Evolutionary conservation across 2,888 invertebrate genomes (phyloP).

Genomic region (Heliconius charithonia): DNA sequence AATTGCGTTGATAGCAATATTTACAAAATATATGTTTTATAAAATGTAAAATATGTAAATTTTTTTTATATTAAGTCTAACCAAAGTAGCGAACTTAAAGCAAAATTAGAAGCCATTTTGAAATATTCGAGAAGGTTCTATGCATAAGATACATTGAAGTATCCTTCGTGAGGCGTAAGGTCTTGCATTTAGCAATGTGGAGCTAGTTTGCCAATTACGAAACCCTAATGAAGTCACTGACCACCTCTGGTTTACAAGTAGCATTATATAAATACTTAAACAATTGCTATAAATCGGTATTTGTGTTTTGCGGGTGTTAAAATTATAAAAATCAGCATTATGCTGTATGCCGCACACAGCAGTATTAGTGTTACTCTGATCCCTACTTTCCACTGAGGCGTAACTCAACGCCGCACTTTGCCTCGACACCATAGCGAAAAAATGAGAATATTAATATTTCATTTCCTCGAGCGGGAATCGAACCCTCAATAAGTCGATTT

Average conservation of each 20-base stretch:
- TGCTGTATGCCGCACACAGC: too few species aligned
- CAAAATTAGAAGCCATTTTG: not conserved
- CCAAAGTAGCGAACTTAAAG: not conserved
- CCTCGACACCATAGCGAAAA: too few species aligned
- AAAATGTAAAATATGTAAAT: too few species aligned
- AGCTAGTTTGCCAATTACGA: slow-evolving; percentile 33
- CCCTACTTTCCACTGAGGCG: too few species aligned
- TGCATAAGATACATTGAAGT: not conserved
- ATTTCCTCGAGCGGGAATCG: too few species aligned
- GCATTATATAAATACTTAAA: slow-evolving; percentile 24
- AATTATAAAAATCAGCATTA: not conserved
- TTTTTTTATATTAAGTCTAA: too few species aligned
- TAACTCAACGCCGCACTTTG: too few species aligned
- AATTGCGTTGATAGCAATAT: too few species aligned
- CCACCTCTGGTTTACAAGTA: slow-evolving; percentile 18
- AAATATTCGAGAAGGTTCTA: slow-evolving; percentile 1
- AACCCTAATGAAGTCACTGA: slow-evolving; percentile 29
- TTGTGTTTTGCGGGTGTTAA: not conserved
- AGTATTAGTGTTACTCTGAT: too few species aligned
- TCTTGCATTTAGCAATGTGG: slow-evolving; percentile 19
- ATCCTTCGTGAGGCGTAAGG: slow-evolving; percentile 29
- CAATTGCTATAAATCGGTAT: slow-evolving; percentile 6
- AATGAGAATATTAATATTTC: too few species aligned
- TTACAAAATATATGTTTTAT: too few species aligned
- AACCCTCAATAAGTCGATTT: too few species aligned